These are phyloP conservation scores for Sebastiscus tertius DNA, from an alignment of 2,797 vertebrate genomes.

Conservation along the genomic window DNA sequence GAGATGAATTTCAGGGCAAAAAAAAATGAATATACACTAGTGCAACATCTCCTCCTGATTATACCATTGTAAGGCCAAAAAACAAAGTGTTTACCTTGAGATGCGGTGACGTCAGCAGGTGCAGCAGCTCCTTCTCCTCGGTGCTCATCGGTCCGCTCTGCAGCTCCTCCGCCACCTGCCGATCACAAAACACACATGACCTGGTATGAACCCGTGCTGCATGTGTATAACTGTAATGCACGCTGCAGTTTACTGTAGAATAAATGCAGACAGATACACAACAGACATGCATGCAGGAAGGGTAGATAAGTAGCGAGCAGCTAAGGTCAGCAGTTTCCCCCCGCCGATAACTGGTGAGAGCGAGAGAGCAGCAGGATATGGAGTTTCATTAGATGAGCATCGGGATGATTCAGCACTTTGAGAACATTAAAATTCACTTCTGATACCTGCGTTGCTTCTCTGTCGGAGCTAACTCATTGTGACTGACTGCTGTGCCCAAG, in stretches of 20 bases:
- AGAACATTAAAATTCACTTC: conserved; percentile 68
- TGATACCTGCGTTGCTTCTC: conserved; percentile 49
- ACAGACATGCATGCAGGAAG: conserved; percentile 20
- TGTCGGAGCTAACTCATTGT: conserved; percentile 45
- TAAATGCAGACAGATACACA: conserved; percentile 17
- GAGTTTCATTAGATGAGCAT: conserved; percentile 60
- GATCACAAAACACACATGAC: conserved; percentile 34
- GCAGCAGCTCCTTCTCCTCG: conserved; percentile 92
- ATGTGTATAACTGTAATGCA: neutral
- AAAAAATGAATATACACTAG: neutral
- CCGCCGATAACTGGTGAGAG: conserved; percentile 48
- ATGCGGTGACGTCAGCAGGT: conserved; percentile 92
- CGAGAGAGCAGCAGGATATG: conserved; percentile 63
- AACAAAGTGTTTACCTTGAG: conserved; percentile 84
- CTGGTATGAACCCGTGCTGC: conserved; percentile 2
- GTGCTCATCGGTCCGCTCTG: conserved; percentile 90
- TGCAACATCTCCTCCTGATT: neutral
- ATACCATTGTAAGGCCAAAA: neutral
- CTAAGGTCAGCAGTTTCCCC: conserved; percentile 71
- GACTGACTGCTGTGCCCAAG: conserved; percentile 40
- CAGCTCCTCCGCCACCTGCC: conserved; percentile 93
- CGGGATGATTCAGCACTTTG: conserved; percentile 71
- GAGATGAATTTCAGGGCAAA: neutral
- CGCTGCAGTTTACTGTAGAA: conserved; percentile 16
- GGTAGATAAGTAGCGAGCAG: conserved; percentile 41